phyloP scores from a whole-genome alignment of 1,140 invertebrate genomes.

The Sycobia sp. region DNA sequence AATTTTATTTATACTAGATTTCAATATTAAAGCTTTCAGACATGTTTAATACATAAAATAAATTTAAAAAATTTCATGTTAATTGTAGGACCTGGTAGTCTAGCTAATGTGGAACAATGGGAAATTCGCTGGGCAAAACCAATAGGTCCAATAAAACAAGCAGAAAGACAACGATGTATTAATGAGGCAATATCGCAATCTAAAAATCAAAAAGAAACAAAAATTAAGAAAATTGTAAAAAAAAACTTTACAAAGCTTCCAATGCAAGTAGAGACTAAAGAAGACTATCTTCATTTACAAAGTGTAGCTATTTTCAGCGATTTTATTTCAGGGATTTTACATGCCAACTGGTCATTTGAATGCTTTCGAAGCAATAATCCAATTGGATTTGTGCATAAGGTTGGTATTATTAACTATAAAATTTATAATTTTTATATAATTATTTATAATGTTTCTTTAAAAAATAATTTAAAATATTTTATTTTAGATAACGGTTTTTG shows the following conservation, averaged over 20 bases:
- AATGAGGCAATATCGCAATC: slow-evolving; percentile 44
- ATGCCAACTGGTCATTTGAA: slow-evolving; percentile 44
- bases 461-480: slow-evolving; percentile 9
- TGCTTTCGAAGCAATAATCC: slow-evolving; percentile 37
- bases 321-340: slow-evolving; percentile 43
- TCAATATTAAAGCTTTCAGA: not conserved
- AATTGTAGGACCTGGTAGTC: slow-evolving; percentile 42
- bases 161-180: slow-evolving; percentile 51
- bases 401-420: slow-evolving; percentile 31
- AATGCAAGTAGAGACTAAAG: not conserved
- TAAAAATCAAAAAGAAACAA: slow-evolving; percentile 24
- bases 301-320: slow-evolving; percentile 37
- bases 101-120: slow-evolving; percentile 50
- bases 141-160: slow-evolving; percentile 48
- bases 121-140: slow-evolving; percentile 59
- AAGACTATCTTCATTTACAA: slow-evolving; percentile 21
- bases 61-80: not conserved
- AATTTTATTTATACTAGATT: too few relatives aligned
- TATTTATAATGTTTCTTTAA: too few relatives aligned
- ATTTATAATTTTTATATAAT: not conserved
- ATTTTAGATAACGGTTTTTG: slow-evolving; percentile 40
- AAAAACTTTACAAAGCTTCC: slow-evolving; percentile 2
- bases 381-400: slow-evolving; percentile 46
- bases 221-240: slow-evolving; percentile 26
- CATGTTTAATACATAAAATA: not conserved